Conservation (phyloP, 2,888 invertebrate genomes). For the Serrognathus titanus region DNA sequence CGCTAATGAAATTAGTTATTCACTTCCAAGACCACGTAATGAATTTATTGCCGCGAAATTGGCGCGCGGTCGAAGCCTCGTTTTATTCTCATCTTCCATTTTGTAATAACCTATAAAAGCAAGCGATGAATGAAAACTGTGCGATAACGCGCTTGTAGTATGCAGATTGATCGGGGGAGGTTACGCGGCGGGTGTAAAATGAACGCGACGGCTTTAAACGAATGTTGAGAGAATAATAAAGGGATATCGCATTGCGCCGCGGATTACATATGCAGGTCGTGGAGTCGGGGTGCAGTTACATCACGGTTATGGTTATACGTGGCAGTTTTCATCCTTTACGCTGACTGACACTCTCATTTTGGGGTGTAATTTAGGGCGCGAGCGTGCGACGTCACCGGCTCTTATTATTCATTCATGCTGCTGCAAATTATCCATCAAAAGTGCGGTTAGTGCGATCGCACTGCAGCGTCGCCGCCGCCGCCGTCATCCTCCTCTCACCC, state of each 20-base stretch:
- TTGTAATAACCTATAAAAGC: slow-evolving; percentile 13
- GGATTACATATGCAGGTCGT: slow-evolving; percentile 20
- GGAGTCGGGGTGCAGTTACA: slow-evolving; percentile 28
- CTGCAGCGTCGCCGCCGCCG: slow-evolving; percentile 5
- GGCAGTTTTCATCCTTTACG: slow-evolving; percentile 27
- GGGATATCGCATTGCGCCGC: slow-evolving; percentile 13
- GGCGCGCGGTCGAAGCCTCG: too few relatives aligned
- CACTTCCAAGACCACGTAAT: too few relatives aligned
- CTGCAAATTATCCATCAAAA: slow-evolving; percentile 44
- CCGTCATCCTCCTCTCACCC: slow-evolving; percentile 12
- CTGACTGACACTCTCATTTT: slow-evolving; percentile 34
- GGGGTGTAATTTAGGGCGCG: slow-evolving; percentile 29
- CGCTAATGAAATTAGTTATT: too few relatives aligned
- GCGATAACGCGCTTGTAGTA: slow-evolving; percentile 13
- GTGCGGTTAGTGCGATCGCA: slow-evolving; percentile 19
- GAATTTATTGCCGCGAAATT: too few relatives aligned
- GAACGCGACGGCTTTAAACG: slow-evolving; percentile 12
- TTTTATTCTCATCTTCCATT: background rate
- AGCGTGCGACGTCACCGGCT: slow-evolving; percentile 26
- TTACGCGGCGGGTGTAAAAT: slow-evolving; percentile 9
- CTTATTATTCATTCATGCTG: slow-evolving; percentile 45
- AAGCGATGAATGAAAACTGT: slow-evolving; percentile 16
- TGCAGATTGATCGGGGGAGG: slow-evolving; percentile 15
- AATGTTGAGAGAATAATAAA: slow-evolving; percentile 16
- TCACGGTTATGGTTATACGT: slow-evolving; percentile 31